Conservation (phyloP, 2,888 invertebrate species). For the Sesia bembeciformis region DNA sequence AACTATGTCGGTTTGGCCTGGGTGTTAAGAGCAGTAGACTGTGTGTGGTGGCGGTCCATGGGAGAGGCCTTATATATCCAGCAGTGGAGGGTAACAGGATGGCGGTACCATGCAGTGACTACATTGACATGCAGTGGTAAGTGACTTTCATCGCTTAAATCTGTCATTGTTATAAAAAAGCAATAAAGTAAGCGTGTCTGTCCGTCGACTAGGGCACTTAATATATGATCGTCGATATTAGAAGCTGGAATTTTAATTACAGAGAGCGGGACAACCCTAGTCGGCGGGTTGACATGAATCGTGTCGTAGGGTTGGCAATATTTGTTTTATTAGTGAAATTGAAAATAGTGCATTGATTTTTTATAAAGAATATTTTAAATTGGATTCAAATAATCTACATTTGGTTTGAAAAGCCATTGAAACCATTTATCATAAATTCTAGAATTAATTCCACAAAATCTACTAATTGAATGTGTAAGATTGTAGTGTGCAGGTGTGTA, state of each 20-base stretch:
- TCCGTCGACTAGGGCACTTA: slow-evolving; percentile 47
- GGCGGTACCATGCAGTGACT: too few species aligned
- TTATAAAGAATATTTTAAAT: too few species aligned
- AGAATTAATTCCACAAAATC: background rate
- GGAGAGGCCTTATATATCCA: too few species aligned
- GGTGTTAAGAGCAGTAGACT: too few species aligned
- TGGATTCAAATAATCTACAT: too few species aligned
- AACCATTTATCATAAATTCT: background rate
- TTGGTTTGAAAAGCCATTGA: background rate
- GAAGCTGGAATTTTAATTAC: slow-evolving; percentile 58
- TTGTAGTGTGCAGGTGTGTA: too few species aligned
- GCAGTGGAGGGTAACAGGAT: too few species aligned
- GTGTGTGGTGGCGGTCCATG: too few species aligned
- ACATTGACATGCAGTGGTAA: too few species aligned
- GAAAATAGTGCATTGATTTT: background rate
- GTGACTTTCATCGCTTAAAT: too few species aligned
- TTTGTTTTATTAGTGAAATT: background rate
- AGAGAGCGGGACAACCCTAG: slow-evolving; percentile 23
- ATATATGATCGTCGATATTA: slow-evolving; percentile 57
- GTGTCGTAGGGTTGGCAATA: background rate
- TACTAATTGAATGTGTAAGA: too few species aligned
- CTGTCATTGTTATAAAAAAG: slow-evolving; percentile 11
- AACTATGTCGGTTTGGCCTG: too few species aligned
- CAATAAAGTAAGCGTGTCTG: slow-evolving; percentile 35
- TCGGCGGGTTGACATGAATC: background rate